Conservation (phyloP, 2,797 vertebrate genomes). For the Aotus griseimembra region DNA sequence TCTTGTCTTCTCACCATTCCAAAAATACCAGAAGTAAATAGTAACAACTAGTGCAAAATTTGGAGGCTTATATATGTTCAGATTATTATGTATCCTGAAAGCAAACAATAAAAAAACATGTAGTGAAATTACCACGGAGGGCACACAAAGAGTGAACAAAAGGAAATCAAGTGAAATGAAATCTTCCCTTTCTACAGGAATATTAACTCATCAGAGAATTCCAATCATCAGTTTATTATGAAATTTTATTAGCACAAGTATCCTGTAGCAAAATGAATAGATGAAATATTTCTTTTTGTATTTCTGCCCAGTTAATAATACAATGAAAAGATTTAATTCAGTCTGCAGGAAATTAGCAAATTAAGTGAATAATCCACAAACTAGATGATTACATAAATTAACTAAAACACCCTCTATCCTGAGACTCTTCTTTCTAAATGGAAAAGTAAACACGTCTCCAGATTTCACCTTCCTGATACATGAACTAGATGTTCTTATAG, state of each 20-base stretch:
- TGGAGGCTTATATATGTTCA: not conserved
- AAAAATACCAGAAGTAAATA: not conserved
- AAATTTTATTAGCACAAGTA: conserved; percentile 60
- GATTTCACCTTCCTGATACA: conserved; percentile 12
- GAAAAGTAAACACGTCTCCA: conserved; percentile 40
- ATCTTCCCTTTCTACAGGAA: not conserved
- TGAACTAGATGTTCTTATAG: not conserved
- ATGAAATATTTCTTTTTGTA: conserved; percentile 66
- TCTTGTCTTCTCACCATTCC: not conserved
- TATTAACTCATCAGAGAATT: not conserved
- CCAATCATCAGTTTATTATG: conserved; percentile 49
- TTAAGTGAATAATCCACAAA: conserved; percentile 60
- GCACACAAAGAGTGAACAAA: not conserved
- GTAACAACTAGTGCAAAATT: not conserved
- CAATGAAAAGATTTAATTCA: conserved; percentile 60
- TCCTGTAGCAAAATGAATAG: conserved; percentile 53
- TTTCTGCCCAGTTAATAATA: conserved; percentile 62
- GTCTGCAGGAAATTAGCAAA: conserved; percentile 65
- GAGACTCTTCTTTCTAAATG: conserved; percentile 44
- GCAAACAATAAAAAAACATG: not conserved
- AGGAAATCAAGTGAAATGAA: not conserved
- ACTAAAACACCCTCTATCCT: conserved; percentile 28
- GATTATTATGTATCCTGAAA: not conserved
- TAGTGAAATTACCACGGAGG: not conserved
- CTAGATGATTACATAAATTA: conserved; percentile 67